Base-by-base conservation (phyloP, 1,140 invertebrate species). In the Drosophila rhopaloa region DNA sequence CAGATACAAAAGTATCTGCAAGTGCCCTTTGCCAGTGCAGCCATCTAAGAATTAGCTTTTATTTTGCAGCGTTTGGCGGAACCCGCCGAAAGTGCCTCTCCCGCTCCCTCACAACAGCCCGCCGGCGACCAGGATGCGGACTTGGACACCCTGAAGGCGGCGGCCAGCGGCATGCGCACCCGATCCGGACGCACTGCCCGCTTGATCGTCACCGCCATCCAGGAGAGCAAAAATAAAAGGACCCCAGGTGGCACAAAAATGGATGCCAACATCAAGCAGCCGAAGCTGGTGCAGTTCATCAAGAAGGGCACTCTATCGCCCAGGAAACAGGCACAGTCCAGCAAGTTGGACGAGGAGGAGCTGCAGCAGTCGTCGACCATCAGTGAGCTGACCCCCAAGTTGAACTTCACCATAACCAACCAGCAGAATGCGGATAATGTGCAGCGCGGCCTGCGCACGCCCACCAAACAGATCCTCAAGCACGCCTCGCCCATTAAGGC, bases 381-480 rank as follows among this genome's bases (percentile, higher is more conserved):
- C 16, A 91, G 77, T 40, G 82, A 91, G 47, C 65, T 72, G 35
- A 91, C 90, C 0, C 85, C 88, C 27, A 86, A 67, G 53, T 1
- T 76, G 2, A 66, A 50, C 58, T 35, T 71, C 24, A 65, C 66
- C 9, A 75, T 76, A 10, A 74, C 71, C 16, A 77, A 59, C 9
- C 71, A 76, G 41, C 78, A 83, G 29, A 90, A 79, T 81, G 70
- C 58, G 1, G 79, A 72, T 1, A 91, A 91, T 67, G 78, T 79
- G 38, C 72, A 90, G 46, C 67, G 74, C 5, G 90, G 81, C 29
- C 73, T 92, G 65, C 81, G 79, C 35, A 92, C 92, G 5, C 92
- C 92, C 29, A 92, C 91, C 16, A 92, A 92, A 57, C 90, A 92
- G 72, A 90, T 90, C 46, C 79, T 92, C 24, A 83, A 89, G 67